Evolutionary conservation across 2,113 vertebrate genomes (phyloP).

Genomic region (Romanogobio albipinnatus): DNA sequence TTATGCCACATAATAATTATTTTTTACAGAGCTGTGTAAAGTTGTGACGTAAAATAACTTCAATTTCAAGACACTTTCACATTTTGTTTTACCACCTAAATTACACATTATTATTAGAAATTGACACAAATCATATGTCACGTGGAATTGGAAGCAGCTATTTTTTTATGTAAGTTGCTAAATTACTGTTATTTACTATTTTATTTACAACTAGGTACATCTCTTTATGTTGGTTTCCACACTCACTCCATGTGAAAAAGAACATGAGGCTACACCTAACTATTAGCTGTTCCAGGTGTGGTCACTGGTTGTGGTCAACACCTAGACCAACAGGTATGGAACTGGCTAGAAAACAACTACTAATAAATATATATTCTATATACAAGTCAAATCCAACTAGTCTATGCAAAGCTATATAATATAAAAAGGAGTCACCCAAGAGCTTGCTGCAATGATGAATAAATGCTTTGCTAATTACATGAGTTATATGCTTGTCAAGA

Average conservation of each 20-base stretch:
- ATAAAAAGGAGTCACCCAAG: conserved; percentile 6
- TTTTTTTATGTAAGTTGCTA: background rate
- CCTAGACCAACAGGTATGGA: background rate
- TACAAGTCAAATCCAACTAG: background rate
- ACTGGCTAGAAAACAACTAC: background rate
- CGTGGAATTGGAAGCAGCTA: background rate
- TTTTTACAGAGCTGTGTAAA: background rate
- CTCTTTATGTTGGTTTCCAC: conserved; percentile 17
- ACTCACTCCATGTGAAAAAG: background rate
- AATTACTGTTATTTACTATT: background rate
- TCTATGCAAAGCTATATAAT: background rate
- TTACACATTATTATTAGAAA: too few species aligned
- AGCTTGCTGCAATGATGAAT: background rate
- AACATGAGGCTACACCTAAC: conserved; percentile 5
- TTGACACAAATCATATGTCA: background rate
- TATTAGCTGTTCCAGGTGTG: conserved; percentile 9
- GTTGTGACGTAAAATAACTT: background rate
- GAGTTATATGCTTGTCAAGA: conserved; percentile 37
- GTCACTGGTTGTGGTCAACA: background rate
- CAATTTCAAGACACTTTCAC: background rate
- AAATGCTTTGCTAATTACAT: background rate
- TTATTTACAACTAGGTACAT: background rate
- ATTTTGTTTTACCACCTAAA: background rate
- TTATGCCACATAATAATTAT: background rate
- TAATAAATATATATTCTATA: background rate